Evolutionary conservation across 2,797 vertebrate species (phyloP), one percentile per base, ranked within the genome.

Genomic region (Pantherophis alleghaniensis): DNA sequence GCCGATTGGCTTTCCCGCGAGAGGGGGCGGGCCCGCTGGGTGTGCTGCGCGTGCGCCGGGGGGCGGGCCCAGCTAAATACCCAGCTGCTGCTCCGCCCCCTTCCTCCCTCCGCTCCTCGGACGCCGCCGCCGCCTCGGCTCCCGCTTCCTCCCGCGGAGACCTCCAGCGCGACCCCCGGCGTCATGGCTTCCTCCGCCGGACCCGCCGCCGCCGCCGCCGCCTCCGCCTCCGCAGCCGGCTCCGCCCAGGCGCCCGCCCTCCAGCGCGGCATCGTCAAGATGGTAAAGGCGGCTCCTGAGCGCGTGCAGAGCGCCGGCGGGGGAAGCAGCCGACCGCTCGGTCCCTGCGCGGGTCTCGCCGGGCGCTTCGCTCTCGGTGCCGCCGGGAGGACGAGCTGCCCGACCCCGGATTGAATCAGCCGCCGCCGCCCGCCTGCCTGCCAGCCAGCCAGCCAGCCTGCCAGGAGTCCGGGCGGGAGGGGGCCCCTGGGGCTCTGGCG

Each of bases 141-240:
- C 0, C 53, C 28, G 28, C 13, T 16, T 79, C 74, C 37, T 79
- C 37, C 16, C 69, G 51, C 37, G 59, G 83, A 74, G 90, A 6
- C 89, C 55, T 89, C 32, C 89, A 79, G 18, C 74, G 74, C 28
- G 12, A 22, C 53, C 12, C 37, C n/a, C 57, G 87, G 24, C 90
- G 14, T 16, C 53, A 89, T 66, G 90, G 87, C 89, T 13, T 60
- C 90, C 90, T 53, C 66, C 56, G 18, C 94, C 87, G 87, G 92
- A 97, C 93, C 97, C 98, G 95, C 99, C 98, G 98, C 37, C 37
- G 37, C 37, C 37, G 37, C 97, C 32, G 32, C 32, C 98, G 98
- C 94, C 99, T 98, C 60, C 57, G 4, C 95, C 98, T 99, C 95
- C 94, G 86, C 92, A 69, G 95, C 89, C 79, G 89, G 94, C 63